These are phyloP conservation scores for Dioctria rufipes DNA, from an alignment of 2,888 invertebrate genomes.

Conservation along the genomic window DNA sequence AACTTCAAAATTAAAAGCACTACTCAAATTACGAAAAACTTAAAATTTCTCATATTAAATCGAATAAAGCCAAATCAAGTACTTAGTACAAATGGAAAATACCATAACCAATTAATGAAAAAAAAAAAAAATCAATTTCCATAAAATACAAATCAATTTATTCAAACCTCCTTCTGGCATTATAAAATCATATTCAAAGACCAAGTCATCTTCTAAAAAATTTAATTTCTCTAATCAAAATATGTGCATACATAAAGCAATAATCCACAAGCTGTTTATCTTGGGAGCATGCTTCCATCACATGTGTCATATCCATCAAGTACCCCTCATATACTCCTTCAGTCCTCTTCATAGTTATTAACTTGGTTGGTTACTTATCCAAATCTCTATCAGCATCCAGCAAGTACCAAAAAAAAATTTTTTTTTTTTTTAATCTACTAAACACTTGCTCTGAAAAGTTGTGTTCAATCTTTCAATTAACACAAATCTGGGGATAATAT, in stretches of 20 bases:
- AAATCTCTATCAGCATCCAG: not conserved
- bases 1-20: too few relatives aligned
- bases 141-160: not conserved
- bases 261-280: too few relatives aligned
- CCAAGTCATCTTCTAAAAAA: too few relatives aligned
- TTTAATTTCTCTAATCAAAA: too few relatives aligned
- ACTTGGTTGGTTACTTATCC: not conserved
- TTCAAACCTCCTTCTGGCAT: not conserved
- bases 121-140: not conserved
- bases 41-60: too few relatives aligned
- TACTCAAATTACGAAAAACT: too few relatives aligned
- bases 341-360: not conserved
- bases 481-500: slow-evolving; percentile 30
- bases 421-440: slow-evolving; percentile 19
- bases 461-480: slow-evolving; percentile 40
- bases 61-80: too few relatives aligned
- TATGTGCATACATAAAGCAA: too few relatives aligned
- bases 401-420: not conserved
- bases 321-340: not conserved
- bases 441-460: slow-evolving; percentile 21
- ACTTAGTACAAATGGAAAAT: too few relatives aligned
- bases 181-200: too few relatives aligned
- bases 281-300: not conserved
- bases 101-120: too few relatives aligned
- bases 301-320: not conserved